Conservation (phyloP, 2,113 vertebrate genomes). For the Monopterus albus region DNA sequence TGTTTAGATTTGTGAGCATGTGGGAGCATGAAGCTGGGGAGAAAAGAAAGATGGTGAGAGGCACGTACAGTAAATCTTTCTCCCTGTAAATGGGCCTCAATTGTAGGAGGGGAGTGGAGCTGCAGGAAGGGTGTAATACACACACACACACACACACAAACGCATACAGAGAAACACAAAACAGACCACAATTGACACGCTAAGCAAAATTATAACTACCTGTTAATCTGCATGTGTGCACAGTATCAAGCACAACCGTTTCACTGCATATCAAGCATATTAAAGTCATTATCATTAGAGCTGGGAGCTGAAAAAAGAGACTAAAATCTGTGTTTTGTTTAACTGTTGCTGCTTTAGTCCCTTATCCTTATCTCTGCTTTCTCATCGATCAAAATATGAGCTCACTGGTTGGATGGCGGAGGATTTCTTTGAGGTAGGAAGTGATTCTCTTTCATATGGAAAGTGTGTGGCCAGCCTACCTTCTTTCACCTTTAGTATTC, state of each 20-base stretch:
- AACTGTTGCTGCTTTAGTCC: conserved; percentile 33
- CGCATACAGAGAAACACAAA: conserved; percentile 13
- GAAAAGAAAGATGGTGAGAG: conserved; percentile 20
- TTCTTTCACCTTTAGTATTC: conserved; percentile 16
- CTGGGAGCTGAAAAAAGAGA: conserved; percentile 3
- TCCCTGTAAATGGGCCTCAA: conserved; percentile 74
- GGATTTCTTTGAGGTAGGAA: conserved; percentile 12
- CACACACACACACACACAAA: conserved; percentile 22
- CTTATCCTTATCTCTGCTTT: conserved; percentile 50
- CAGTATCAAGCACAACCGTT: conserved; percentile 23
- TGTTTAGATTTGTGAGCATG: conserved; percentile 6
- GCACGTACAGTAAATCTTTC: conserved; percentile 50
- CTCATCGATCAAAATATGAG: conserved; percentile 46
- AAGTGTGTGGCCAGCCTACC: background rate
- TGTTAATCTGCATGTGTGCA: conserved; percentile 44
- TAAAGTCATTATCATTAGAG: conserved; percentile 32
- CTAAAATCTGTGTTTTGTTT: conserved; percentile 29
- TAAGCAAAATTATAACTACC: conserved; percentile 55
- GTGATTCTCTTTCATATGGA: conserved; percentile 13
- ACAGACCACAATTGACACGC: conserved; percentile 55
- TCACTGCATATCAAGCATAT: conserved; percentile 33
- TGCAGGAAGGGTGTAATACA: conserved; percentile 64
- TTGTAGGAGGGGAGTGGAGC: conserved; percentile 64
- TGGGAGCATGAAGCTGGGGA: conserved; percentile 6
- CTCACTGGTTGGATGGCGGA: conserved; percentile 31